These are phyloP conservation scores for Apodemia zela DNA, from an alignment of 2,888 invertebrate species.

Conservation along the genomic window DNA sequence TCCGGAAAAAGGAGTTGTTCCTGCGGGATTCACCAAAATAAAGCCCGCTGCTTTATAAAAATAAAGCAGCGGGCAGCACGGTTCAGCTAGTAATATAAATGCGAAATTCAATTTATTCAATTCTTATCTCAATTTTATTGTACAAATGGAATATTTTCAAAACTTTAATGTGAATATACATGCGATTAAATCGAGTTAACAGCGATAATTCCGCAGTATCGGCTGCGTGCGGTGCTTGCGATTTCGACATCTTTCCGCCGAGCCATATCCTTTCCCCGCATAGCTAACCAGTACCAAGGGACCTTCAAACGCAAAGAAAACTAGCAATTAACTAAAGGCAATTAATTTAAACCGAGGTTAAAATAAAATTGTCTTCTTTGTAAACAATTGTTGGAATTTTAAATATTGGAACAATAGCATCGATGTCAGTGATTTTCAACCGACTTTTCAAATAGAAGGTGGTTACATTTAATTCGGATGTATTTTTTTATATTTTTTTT, in stretches of 20 bases:
- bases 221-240: constrained; percentile 20
- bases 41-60: too few relatives aligned
- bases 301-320: constrained; percentile 34
- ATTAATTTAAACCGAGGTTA: constrained; percentile 11
- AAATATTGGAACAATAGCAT: not conserved
- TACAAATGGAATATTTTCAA: too few relatives aligned
- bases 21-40: too few relatives aligned
- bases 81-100: too few relatives aligned
- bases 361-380: constrained; percentile 1
- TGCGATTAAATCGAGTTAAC: not conserved
- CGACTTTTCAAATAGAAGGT: too few relatives aligned
- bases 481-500: too few relatives aligned
- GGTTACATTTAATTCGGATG: too few relatives aligned
- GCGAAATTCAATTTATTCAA: too few relatives aligned
- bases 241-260: constrained; percentile 45
- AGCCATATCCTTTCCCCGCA: constrained; percentile 65
- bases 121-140: too few relatives aligned
- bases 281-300: constrained; percentile 24
- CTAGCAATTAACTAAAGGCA: constrained; percentile 25
- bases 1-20: too few relatives aligned
- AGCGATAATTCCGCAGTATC: constrained; percentile 5
- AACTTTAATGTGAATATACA: not conserved
- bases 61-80: too few relatives aligned
- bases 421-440: not conserved
- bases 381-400: constrained; percentile 3